Percentiles rank a stretch among this genome's conserved stretches.
Conservation (phyloP, 2,113 vertebrate genomes). For the Andinoacara biseriatus region DNA sequence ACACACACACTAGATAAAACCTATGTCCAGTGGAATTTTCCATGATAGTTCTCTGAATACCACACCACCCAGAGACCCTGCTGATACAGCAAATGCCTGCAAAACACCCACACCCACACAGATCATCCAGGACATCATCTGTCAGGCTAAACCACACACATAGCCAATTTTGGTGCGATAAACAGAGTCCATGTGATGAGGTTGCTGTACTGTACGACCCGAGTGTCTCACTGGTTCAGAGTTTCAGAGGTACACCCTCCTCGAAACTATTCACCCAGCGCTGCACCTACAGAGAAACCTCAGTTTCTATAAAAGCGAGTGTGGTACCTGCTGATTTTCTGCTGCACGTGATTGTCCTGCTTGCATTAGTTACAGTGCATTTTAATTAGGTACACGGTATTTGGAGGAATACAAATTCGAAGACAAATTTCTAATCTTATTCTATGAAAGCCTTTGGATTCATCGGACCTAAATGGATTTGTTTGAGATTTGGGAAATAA, state of each 20-base stretch:
- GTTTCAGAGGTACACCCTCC: not conserved
- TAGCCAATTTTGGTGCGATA: not conserved
- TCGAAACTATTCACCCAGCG: not conserved
- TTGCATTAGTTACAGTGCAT: not conserved
- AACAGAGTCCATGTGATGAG: not conserved
- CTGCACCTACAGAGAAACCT: not conserved
- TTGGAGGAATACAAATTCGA: not conserved
- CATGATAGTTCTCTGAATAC: slow-evolving; percentile 25
- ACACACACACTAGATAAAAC: not conserved
- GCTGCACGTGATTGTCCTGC: not conserved
- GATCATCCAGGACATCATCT: not conserved
- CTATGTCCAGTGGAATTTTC: slow-evolving; percentile 54
- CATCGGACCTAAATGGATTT: not conserved
- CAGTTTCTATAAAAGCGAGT: not conserved
- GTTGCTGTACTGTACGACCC: not conserved
- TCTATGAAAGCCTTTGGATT: not conserved
- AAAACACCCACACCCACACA: not conserved
- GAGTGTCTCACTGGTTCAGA: not conserved
- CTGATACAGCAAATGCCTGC: slow-evolving; percentile 66
- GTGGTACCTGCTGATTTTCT: not conserved
- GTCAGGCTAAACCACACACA: not conserved
- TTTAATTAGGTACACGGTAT: not conserved
- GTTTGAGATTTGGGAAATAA: not conserved
- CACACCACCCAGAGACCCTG: slow-evolving; percentile 23
- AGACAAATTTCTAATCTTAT: not conserved